Evolutionary conservation across 1,140 invertebrate genomes (phyloP).

Genomic region (Anastrepha obliqua): DNA sequence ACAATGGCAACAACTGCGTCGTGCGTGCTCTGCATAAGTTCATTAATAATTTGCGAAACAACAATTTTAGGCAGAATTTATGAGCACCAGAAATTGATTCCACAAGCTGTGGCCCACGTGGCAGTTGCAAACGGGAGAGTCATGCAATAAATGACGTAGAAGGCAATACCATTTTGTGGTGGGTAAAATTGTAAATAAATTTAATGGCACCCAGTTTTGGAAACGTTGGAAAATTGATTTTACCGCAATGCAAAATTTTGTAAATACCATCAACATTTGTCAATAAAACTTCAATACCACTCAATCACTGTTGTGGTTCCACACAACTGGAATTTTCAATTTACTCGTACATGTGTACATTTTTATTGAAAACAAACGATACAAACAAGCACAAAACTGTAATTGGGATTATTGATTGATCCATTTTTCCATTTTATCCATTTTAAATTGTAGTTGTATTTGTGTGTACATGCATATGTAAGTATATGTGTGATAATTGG

Average conservation of each 20-base stretch:
- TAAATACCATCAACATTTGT: not conserved
- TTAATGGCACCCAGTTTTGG: not conserved
- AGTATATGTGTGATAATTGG: not conserved
- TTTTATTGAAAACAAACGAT: not conserved
- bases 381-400: not conserved
- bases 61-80: constrained; percentile 1
- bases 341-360: not conserved
- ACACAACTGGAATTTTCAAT: constrained; percentile 4
- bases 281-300: constrained; percentile 14
- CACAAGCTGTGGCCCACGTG: not conserved
- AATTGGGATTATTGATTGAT: not conserved
- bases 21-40: constrained; percentile 13
- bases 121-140: not conserved
- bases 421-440: too few relatives aligned
- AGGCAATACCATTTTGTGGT: not conserved
- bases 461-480: not conserved
- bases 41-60: constrained; percentile 10
- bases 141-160: not conserved
- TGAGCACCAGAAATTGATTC: not conserved
- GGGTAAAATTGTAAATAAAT: not conserved
- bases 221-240: not conserved
- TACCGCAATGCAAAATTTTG: not conserved
- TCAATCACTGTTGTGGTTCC: not conserved
- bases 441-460: too few relatives aligned
- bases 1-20: not conserved